A percentile compares a stretch with the other conserved stretches of the same genome.
phyloP scores from a whole-genome alignment of 2,113 vertebrate genomes.

The Elachura formosa region DNA sequence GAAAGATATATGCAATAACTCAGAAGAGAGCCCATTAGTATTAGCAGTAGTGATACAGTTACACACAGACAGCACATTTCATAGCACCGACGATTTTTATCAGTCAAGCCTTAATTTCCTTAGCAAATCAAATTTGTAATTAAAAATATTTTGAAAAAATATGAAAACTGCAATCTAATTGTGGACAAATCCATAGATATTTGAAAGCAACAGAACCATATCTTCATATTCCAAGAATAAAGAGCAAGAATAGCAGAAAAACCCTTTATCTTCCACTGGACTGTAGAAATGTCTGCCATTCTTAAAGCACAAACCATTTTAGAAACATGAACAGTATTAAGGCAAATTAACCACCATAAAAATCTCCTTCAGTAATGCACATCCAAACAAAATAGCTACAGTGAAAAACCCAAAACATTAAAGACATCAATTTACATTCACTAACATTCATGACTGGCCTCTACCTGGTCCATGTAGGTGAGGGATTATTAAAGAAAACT shows the following conservation, averaged over 20 bases:
- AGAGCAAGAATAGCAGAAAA: neutral
- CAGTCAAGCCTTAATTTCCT: neutral
- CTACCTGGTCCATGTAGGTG: neutral
- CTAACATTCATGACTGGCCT: neutral
- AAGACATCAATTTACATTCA: neutral
- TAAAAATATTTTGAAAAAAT: neutral
- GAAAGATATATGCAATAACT: slow-evolving; percentile 38
- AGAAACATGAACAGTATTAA: neutral
- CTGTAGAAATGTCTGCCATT: neutral
- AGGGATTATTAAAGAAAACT: neutral
- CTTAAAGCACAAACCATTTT: neutral
- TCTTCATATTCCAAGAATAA: neutral
- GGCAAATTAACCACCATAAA: neutral
- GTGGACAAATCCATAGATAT: neutral
- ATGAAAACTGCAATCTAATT: neutral
- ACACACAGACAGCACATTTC: neutral
- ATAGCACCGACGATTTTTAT: neutral
- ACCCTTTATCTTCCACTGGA: neutral
- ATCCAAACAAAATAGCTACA: neutral
- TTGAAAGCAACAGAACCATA: neutral
- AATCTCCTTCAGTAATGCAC: neutral
- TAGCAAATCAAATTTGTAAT: neutral
- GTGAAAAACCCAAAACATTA: neutral
- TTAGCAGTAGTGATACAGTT: neutral
- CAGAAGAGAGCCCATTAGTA: slow-evolving; percentile 3